Percentiles rank a stretch among this genome's conserved stretches.
phyloP scores from a whole-genome alignment of 2,797 vertebrate genomes.

The Cetoscarus ocellatus region DNA sequence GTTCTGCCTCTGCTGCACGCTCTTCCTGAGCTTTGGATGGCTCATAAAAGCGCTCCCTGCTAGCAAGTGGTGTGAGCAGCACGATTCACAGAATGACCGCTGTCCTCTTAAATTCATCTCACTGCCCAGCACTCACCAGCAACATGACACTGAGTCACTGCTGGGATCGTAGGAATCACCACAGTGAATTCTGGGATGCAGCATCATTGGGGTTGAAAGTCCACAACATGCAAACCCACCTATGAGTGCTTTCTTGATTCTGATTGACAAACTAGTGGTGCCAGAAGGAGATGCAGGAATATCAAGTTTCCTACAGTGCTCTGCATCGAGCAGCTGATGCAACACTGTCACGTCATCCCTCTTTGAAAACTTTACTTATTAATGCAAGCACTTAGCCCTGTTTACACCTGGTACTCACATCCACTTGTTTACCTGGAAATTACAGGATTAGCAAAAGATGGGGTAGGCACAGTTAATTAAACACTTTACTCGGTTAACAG shows the following conservation, averaged over 20 bases:
- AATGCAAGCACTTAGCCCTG: not conserved
- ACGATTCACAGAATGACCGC: conserved; percentile 69
- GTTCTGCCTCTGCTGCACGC: conserved; percentile 80
- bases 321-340: conserved; percentile 45
- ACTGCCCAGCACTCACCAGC: conserved; percentile 56
- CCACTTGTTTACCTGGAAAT: not conserved
- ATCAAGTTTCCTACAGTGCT: conserved; percentile 26
- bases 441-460: too few relatives aligned
- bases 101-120: conserved; percentile 66
- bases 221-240: conserved; percentile 17
- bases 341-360: conserved; percentile 36
- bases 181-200: conserved; percentile 38
- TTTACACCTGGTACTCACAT: not conserved
- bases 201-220: conserved; percentile 15
- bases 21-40: conserved; percentile 84
- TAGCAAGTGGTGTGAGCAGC: conserved; percentile 78
- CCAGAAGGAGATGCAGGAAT: conserved; percentile 13
- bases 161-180: conserved; percentile 20
- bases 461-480: too few relatives aligned
- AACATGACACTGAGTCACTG: conserved; percentile 44
- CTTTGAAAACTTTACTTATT: conserved; percentile 37
- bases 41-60: conserved; percentile 70
- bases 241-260: conserved; percentile 8
- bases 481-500: too few relatives aligned
- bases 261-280: conserved; percentile 18